These are phyloP conservation scores for Microcebus murinus DNA, from an alignment of 2,113 vertebrate species.

Conservation along the genomic window DNA sequence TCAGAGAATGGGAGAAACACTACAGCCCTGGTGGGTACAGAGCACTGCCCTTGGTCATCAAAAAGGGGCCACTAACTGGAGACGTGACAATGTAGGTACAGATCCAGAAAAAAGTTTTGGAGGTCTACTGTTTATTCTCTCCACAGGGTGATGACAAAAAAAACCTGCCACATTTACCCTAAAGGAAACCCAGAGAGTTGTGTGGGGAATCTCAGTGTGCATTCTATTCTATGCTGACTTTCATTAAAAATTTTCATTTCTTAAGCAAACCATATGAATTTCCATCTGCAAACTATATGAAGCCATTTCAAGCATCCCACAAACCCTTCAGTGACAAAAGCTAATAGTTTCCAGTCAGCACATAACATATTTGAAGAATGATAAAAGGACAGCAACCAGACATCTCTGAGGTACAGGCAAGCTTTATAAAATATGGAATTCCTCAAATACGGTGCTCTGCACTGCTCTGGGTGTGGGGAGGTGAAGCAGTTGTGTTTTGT, in stretches of 20 bases:
- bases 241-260: slow-evolving; percentile 55
- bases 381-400: slow-evolving; percentile 57
- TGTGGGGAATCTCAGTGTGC: not conserved
- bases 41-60: not conserved
- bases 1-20: not conserved
- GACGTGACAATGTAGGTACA: not conserved
- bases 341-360: slow-evolving; percentile 56
- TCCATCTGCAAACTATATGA: slow-evolving; percentile 53
- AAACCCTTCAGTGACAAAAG: slow-evolving; percentile 58
- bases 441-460: slow-evolving; percentile 8
- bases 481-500: slow-evolving; percentile 31
- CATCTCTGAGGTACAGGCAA: not conserved
- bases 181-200: not conserved
- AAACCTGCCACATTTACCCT: not conserved
- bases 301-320: slow-evolving; percentile 36
- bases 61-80: not conserved
- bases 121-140: not conserved
- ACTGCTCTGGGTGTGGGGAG: not conserved
- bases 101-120: not conserved
- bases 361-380: slow-evolving; percentile 42
- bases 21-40: not conserved
- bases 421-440: slow-evolving; percentile 55
- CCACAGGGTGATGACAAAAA: not conserved
- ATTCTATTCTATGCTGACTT: slow-evolving; percentile 26
- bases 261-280: slow-evolving; percentile 11